Conservation (phyloP, 2,113 vertebrate species). For the Siphamia tubifer region DNA sequence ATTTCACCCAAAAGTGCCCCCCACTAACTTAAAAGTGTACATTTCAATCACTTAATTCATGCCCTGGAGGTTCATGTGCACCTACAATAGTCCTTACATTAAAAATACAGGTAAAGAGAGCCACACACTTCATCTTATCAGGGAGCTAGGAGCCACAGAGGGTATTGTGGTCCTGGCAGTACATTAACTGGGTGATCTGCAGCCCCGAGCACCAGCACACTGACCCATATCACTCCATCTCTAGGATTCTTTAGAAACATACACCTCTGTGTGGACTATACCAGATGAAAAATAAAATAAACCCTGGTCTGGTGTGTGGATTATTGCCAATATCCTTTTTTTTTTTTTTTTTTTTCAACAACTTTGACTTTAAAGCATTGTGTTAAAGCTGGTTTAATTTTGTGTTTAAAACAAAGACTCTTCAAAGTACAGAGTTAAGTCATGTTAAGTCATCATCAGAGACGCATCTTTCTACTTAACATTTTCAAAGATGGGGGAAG, state of each 20-base stretch:
- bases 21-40: neutral
- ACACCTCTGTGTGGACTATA: slow-evolving; percentile 10
- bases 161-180: slow-evolving; percentile 35
- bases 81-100: neutral
- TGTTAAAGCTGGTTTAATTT: too few species aligned
- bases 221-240: slow-evolving; percentile 68
- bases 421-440: too few species aligned
- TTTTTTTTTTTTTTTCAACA: too few species aligned
- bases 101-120: neutral
- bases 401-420: too few species aligned
- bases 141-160: slow-evolving; percentile 12
- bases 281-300: too few species aligned
- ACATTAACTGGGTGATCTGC: slow-evolving; percentile 68
- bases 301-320: too few species aligned
- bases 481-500: neutral
- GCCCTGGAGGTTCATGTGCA: neutral
- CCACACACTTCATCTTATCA: slow-evolving; percentile 14
- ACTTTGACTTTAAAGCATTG: too few species aligned
- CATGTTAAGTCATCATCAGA: too few species aligned
- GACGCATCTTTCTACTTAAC: too few species aligned
- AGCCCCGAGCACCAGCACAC: slow-evolving; percentile 69
- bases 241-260: slow-evolving; percentile 35
- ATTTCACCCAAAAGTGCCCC: slow-evolving; percentile 3
- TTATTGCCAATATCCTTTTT: too few species aligned
- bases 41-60: slow-evolving; percentile 6